phyloP scores from a whole-genome alignment of 2,113 vertebrate genomes.

The Gambusia affinis region DNA sequence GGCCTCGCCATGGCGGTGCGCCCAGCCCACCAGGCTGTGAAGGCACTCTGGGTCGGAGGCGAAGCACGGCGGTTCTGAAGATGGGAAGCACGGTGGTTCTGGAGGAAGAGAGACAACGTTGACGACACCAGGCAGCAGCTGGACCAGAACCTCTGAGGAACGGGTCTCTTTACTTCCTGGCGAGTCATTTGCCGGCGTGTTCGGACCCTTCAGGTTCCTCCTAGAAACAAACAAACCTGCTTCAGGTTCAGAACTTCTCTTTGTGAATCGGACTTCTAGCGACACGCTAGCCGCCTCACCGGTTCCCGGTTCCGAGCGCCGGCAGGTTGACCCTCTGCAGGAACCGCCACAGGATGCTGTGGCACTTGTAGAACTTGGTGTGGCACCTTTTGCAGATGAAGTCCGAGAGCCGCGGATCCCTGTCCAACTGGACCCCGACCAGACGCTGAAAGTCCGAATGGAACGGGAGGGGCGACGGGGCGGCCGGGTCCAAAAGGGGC shows the following conservation, averaged over 20 bases:
- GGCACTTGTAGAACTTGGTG: slow-evolving; percentile 94
- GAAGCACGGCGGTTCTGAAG: slow-evolving; percentile 66
- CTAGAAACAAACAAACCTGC: slow-evolving; percentile 39
- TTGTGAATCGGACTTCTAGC: neutral
- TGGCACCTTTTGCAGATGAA: slow-evolving; percentile 95
- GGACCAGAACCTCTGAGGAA: neutral
- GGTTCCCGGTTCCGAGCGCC: slow-evolving; percentile 68
- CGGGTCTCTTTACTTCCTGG: slow-evolving; percentile 49
- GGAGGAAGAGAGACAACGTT: neutral
- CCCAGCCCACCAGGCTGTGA: slow-evolving; percentile 87
- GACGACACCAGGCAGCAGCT: neutral
- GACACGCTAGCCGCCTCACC: slow-evolving; percentile 61
- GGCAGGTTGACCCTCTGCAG: slow-evolving; percentile 89
- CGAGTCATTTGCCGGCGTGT: slow-evolving; percentile 29
- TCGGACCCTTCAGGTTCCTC: slow-evolving; percentile 43
- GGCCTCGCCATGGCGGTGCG: slow-evolving; percentile 84
- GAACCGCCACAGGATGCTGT: slow-evolving; percentile 86
- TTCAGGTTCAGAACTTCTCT: neutral
- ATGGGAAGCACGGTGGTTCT: slow-evolving; percentile 66
- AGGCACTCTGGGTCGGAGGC: slow-evolving; percentile 86
- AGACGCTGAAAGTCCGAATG: slow-evolving; percentile 90
- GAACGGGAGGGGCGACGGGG: slow-evolving; percentile 81
- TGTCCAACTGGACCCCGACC: slow-evolving; percentile 86
- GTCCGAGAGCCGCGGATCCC: slow-evolving; percentile 86
- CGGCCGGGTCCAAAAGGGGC: slow-evolving; percentile 65